phyloP scores from a whole-genome alignment of 2,797 vertebrate species.

The Crypturellus tataupa region DNA sequence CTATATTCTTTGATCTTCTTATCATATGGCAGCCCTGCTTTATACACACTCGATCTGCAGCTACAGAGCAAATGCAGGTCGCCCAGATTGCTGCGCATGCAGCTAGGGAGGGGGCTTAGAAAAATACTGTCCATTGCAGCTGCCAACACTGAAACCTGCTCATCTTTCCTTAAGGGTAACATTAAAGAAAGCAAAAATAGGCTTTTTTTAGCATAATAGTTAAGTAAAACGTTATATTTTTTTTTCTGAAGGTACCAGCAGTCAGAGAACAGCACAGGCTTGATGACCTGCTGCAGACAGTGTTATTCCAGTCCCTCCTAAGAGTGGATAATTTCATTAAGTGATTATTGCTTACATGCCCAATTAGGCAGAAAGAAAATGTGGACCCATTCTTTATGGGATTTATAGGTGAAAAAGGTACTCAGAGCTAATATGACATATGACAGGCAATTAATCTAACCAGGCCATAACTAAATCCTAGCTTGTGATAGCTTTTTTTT shows the following conservation, averaged over 20 bases:
- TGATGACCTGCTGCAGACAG: not conserved
- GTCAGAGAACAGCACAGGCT: not conserved
- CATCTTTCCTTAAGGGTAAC: not conserved
- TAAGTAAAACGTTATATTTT: not conserved
- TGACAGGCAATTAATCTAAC: slow-evolving; percentile 26
- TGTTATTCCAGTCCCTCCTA: slow-evolving; percentile 28
- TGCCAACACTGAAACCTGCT: not conserved
- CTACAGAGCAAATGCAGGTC: not conserved
- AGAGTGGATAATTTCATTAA: slow-evolving; percentile 62
- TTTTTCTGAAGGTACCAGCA: not conserved
- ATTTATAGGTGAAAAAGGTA: slow-evolving; percentile 17
- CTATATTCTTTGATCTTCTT: not conserved
- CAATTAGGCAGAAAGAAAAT: slow-evolving; percentile 51
- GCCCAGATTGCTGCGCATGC: not conserved
- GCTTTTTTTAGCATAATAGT: not conserved
- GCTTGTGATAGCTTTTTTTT: not conserved
- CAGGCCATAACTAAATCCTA: not conserved
- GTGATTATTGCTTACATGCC: slow-evolving; percentile 47
- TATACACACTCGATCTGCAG: not conserved
- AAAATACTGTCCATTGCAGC: not conserved
- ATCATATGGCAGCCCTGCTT: not conserved
- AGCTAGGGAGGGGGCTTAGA: not conserved
- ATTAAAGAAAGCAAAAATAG: not conserved
- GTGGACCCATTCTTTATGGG: not conserved
- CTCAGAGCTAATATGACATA: slow-evolving; percentile 27